Evolutionary conservation across 2,797 vertebrate species (phyloP).

Genomic region (Eidolon dupreanum): DNA sequence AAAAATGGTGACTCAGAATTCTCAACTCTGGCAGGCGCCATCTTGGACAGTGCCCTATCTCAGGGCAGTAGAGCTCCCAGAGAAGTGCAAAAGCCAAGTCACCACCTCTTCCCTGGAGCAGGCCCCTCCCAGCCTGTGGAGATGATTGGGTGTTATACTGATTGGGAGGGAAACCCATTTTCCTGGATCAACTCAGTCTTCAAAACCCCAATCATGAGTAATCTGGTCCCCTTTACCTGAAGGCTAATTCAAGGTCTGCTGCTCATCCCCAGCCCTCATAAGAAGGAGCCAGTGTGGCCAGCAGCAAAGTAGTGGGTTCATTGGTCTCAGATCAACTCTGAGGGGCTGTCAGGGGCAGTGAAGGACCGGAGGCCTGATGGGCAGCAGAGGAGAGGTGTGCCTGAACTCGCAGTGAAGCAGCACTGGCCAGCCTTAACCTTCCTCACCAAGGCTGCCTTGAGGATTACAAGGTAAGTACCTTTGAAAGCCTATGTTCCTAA

Average conservation of each 20-base stretch:
- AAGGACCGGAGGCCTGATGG: neutral
- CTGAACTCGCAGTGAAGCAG: accelerated
- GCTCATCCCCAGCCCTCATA: neutral
- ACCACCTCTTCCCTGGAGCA: neutral
- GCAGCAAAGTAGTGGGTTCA: neutral
- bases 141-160: neutral
- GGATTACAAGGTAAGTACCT: neutral
- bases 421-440: neutral
- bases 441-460: neutral
- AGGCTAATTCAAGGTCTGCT: neutral
- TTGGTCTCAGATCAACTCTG: neutral
- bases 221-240: neutral
- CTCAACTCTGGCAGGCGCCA: neutral
- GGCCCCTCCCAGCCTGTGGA: neutral
- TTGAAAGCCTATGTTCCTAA: neutral
- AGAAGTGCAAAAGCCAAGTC: neutral
- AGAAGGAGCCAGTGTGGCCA: neutral
- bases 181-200: neutral
- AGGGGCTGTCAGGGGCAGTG: neutral
- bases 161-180: neutral
- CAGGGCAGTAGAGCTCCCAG: neutral
- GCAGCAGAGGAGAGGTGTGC: too few species aligned
- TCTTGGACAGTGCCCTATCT: neutral
- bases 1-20: neutral
- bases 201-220: neutral